These are phyloP conservation scores for Thomomys bottae DNA, from an alignment of 2,113 vertebrate genomes.

Conservation along the genomic window DNA sequence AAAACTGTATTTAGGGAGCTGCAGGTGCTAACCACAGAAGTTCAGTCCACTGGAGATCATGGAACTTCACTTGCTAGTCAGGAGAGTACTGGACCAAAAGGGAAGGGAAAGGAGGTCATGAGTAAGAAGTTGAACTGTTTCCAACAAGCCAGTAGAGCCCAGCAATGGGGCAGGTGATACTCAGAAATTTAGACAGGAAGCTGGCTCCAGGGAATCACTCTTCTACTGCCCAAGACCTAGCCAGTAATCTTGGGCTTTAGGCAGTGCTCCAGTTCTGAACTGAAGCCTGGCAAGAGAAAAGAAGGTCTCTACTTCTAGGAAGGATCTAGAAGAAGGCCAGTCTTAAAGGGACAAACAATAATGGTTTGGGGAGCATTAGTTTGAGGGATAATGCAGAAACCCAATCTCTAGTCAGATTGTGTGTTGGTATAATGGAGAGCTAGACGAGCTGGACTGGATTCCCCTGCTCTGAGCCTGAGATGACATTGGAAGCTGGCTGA, in stretches of 20 bases:
- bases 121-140: not conserved
- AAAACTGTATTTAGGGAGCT: not conserved
- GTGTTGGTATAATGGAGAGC: not conserved
- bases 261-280: not conserved
- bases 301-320: not conserved
- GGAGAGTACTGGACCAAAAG: not conserved
- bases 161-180: not conserved
- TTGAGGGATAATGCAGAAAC: not conserved
- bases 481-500: not conserved
- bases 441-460: not conserved
- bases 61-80: not conserved
- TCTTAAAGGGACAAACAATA: not conserved
- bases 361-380: no score
- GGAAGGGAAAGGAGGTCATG: not conserved
- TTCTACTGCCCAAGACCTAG: not conserved
- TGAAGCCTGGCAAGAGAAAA: constrained; percentile 3
- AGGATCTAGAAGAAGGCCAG: not conserved
- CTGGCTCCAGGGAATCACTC: not conserved
- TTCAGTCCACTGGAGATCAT: not conserved
- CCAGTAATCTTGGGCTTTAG: not conserved
- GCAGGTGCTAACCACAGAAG: not conserved
- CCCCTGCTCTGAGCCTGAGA: not conserved
- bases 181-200: constrained; percentile 56
- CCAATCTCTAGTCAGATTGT: not conserved
- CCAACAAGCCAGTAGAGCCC: not conserved